phyloP scores from a whole-genome alignment of 2,888 invertebrate species.

The Lagria hirta region DNA sequence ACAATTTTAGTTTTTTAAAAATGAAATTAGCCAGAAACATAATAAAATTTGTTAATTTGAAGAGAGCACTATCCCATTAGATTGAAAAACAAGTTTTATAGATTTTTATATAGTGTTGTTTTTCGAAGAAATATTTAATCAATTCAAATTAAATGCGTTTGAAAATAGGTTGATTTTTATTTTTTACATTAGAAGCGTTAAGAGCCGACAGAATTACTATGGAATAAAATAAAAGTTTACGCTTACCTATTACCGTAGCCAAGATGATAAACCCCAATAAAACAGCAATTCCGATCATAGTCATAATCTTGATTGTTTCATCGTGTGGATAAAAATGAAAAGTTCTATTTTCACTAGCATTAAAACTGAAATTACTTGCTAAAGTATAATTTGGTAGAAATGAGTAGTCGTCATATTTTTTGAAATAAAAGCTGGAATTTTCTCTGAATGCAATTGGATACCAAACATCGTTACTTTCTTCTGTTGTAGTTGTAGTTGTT shows the following conservation, averaged over 20 bases:
- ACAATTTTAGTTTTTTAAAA: too few relatives aligned
- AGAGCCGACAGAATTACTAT: too few relatives aligned
- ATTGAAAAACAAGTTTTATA: too few relatives aligned
- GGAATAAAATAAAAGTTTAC: too few relatives aligned
- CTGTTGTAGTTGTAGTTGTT: conserved; percentile 27
- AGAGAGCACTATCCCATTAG: too few relatives aligned
- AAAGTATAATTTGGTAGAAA: conserved; percentile 26
- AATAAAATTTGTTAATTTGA: too few relatives aligned
- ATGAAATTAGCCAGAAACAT: too few relatives aligned
- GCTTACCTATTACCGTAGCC: conserved; percentile 64
- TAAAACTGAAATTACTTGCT: conserved; percentile 18
- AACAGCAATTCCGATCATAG: conserved; percentile 64
- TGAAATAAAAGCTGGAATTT: conserved; percentile 39
- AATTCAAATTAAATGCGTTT: too few relatives aligned
- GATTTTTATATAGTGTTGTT: too few relatives aligned
- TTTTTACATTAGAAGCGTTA: too few relatives aligned
- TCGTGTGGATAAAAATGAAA: conserved; percentile 21
- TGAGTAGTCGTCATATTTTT: conserved; percentile 28
- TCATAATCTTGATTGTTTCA: conserved; percentile 54
- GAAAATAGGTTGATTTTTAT: too few relatives aligned
- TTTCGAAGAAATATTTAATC: too few relatives aligned
- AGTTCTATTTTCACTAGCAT: conserved; percentile 51
- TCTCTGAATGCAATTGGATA: conserved; percentile 42
- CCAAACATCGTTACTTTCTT: conserved; percentile 42
- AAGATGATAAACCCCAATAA: conserved; percentile 63